Evolutionary conservation across 2,797 vertebrate genomes (phyloP).

Genomic region (Bovichtus diacanthus): DNA sequence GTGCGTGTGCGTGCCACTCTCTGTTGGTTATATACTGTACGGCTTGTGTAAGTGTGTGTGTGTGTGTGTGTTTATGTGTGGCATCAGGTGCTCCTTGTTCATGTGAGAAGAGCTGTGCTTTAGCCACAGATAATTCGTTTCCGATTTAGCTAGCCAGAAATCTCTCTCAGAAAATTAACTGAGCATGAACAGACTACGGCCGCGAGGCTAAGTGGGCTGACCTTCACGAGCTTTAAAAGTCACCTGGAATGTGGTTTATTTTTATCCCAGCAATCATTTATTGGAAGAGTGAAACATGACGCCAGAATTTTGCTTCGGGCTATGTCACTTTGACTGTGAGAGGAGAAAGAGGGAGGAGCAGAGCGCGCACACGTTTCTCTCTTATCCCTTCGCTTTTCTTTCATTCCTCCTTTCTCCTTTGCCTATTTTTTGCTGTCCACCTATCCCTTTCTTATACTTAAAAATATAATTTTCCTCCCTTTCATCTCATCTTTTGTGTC

Average conservation of each 20-base stretch:
- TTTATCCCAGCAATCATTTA: conserved; percentile 21
- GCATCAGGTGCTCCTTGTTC: conserved; percentile 12
- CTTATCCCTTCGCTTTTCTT: conserved; percentile 19
- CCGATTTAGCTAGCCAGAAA: conserved; percentile 45
- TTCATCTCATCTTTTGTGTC: conserved; percentile 7
- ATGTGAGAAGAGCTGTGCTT: conserved; percentile 7
- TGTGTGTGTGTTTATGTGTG: conserved; percentile 10
- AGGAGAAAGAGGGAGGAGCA: conserved; percentile 11
- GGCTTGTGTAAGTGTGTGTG: neutral
- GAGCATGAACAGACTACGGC: conserved; percentile 42
- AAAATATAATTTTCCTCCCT: neutral
- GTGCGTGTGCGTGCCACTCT: neutral
- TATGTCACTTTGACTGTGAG: conserved; percentile 30
- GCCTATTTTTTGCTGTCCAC: neutral
- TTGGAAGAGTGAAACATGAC: conserved; percentile 54
- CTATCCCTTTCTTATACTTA: neutral
- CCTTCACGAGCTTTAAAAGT: conserved; percentile 48
- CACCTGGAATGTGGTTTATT: conserved; percentile 27
- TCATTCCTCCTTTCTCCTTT: conserved; percentile 4
- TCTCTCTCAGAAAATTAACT: conserved; percentile 48
- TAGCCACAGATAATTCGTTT: conserved; percentile 37
- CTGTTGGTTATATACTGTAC: neutral
- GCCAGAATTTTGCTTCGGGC: conserved; percentile 56
- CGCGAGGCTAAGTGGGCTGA: conserved; percentile 31
- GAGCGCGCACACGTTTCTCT: conserved; percentile 26